Percentiles rank a stretch among this genome's conserved stretches.
Evolutionary conservation across 2,113 vertebrate genomes (phyloP).

Genomic region (Bubalus kerabau): DNA sequence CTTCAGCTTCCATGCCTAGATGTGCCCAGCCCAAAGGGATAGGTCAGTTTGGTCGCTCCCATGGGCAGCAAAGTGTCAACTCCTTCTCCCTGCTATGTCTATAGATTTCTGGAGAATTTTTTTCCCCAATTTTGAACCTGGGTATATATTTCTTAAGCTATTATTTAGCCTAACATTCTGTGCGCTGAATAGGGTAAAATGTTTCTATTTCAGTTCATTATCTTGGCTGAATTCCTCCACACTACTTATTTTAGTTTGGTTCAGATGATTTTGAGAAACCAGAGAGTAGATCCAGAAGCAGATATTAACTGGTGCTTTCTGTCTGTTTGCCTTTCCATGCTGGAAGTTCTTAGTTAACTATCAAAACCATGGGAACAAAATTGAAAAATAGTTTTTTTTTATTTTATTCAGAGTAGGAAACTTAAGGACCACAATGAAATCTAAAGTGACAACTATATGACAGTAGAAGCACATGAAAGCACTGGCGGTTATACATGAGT

Average conservation of each 20-base stretch:
- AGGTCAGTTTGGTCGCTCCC: neutral
- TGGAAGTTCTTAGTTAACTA: neutral
- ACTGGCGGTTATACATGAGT: neutral
- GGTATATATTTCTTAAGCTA: neutral
- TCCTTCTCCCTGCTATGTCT: neutral
- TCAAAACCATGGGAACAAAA: neutral
- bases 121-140: neutral
- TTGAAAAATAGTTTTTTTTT: neutral
- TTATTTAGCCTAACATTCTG: neutral
- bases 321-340: neutral
- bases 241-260: neutral
- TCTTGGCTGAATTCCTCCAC: neutral
- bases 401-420: conserved; percentile 79
- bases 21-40: neutral
- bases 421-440: conserved; percentile 91
- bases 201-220: neutral
- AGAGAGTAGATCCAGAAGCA: neutral
- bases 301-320: neutral
- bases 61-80: neutral
- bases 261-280: neutral
- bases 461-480: neutral
- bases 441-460: conserved; percentile 26
- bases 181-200: neutral
- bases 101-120: neutral
- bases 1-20: neutral